Conservation (phyloP, 2,797 vertebrate genomes). For the Buphagus erythrorhynchus region DNA sequence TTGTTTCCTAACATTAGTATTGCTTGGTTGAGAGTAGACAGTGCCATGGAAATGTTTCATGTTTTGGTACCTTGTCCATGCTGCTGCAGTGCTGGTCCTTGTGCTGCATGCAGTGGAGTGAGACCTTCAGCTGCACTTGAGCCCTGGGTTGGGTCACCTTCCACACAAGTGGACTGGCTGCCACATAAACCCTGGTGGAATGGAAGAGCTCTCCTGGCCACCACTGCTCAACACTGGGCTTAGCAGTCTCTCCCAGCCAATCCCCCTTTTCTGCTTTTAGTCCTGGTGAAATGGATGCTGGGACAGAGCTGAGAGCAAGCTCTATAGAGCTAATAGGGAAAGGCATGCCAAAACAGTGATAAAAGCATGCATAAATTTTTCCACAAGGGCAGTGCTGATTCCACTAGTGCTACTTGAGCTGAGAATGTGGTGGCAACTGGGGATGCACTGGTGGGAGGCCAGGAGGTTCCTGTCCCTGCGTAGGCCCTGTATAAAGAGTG, state of each 20-base stretch:
- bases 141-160: background rate
- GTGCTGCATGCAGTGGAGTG: rapidly evolving
- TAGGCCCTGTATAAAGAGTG: background rate
- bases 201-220: background rate
- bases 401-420: background rate
- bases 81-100: background rate
- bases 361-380: constrained; percentile 36
- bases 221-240: background rate
- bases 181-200: rapidly evolving
- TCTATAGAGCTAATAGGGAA: background rate
- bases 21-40: background rate
- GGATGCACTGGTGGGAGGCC: background rate
- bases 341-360: background rate
- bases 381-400: constrained; percentile 6
- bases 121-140: background rate
- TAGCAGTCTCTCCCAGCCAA: background rate
- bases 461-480: background rate
- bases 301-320: background rate
- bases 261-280: background rate
- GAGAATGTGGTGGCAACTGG: background rate
- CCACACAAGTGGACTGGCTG: background rate
- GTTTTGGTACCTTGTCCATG: background rate
- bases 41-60: background rate
- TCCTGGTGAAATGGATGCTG: background rate
- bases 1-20: background rate